Evolutionary conservation across 2,888 invertebrate genomes (phyloP).

Genomic region (Agrochola macilenta): DNA sequence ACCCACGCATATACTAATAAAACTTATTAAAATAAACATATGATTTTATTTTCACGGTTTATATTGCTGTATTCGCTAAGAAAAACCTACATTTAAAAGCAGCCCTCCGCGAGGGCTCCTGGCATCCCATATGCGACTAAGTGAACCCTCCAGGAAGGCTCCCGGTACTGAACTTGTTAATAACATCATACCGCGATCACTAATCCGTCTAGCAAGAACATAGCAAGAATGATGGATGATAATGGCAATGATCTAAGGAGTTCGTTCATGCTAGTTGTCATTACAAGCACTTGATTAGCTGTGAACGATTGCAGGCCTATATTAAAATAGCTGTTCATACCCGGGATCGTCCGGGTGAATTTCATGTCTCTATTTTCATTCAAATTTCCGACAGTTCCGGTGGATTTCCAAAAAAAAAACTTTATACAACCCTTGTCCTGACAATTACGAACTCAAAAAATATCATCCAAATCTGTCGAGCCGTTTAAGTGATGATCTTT

Average conservation of each 20-base stretch:
- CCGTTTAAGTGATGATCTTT: neutral
- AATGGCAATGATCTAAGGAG: neutral
- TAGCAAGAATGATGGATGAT: too few relatives aligned
- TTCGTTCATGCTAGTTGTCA: neutral
- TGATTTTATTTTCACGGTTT: too few relatives aligned
- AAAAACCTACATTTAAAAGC: too few relatives aligned
- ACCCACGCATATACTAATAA: too few relatives aligned
- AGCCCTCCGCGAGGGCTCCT: too few relatives aligned
- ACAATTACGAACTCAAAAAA: neutral
- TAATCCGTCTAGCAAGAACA: too few relatives aligned
- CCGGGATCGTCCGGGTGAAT: neutral
- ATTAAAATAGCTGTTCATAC: neutral
- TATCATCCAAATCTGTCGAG: neutral
- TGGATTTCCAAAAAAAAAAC: fast-evolving
- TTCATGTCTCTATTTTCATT: neutral
- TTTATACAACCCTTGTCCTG: neutral
- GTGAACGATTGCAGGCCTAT: too few relatives aligned
- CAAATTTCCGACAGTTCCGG: neutral
- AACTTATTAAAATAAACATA: too few relatives aligned
- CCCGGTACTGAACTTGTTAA: too few relatives aligned
- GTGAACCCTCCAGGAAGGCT: too few relatives aligned
- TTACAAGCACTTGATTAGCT: neutral
- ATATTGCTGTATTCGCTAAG: too few relatives aligned
- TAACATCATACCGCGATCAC: too few relatives aligned
- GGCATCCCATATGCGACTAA: neutral